These are phyloP conservation scores for Alcis repandata DNA, from an alignment of 2,888 invertebrate species.

Conservation along the genomic window DNA sequence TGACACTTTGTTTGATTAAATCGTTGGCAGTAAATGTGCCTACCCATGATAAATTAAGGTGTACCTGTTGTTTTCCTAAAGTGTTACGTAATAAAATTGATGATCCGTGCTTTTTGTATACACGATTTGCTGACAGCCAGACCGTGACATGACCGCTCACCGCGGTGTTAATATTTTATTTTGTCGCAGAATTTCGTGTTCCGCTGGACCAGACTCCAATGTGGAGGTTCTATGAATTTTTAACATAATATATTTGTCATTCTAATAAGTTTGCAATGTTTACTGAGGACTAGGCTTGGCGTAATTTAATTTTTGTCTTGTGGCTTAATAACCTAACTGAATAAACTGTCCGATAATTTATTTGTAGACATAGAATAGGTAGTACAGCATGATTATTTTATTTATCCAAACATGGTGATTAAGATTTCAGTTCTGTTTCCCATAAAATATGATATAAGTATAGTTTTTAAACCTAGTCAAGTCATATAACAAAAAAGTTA, in stretches of 20 bases:
- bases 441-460: no score
- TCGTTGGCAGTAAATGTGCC: slow-evolving; percentile 37
- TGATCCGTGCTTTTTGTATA: slow-evolving; percentile 26
- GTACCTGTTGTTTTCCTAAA: slow-evolving; percentile 35
- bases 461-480: no score
- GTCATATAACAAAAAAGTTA: no score
- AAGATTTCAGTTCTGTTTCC: no score
- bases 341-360: no score
- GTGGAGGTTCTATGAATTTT: slow-evolving; percentile 28
- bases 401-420: no score
- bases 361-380: no score
- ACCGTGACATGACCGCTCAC: slow-evolving; percentile 50
- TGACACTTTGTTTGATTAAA: slow-evolving; percentile 41
- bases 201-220: slow-evolving; percentile 10
- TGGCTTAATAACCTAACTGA: no score
- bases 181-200: slow-evolving; percentile 50
- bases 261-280: slow-evolving; percentile 4
- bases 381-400: no score
- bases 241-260: slow-evolving; percentile 26
- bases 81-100: slow-evolving; percentile 30
- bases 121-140: slow-evolving; percentile 30
- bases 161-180: slow-evolving; percentile 58
- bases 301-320: not conserved
- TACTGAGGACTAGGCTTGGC: not conserved
- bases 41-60: slow-evolving; percentile 31